Conservation (phyloP, 1,140 invertebrate genomes). For the Drosophila rhopaloa region DNA sequence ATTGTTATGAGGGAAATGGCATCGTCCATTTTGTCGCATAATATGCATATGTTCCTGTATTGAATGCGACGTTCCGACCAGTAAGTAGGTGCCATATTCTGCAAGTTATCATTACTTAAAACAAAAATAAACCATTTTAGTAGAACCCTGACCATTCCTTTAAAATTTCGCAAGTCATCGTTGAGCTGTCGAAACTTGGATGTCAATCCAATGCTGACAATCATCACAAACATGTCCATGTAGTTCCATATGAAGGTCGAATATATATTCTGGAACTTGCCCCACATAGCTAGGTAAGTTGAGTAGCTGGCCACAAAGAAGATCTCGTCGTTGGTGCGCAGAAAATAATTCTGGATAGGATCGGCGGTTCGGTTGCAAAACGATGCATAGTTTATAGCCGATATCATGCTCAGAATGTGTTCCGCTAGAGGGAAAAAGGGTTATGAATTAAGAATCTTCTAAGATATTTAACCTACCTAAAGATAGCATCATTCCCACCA, state of each 20-base stretch:
- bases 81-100: constrained; percentile 71
- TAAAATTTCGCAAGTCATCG: constrained; percentile 73
- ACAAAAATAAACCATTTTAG: no score
- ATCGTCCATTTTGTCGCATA: constrained; percentile 73
- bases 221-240: constrained; percentile 83
- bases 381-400: constrained; percentile 61
- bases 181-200: constrained; percentile 74
- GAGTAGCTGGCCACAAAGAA: constrained; percentile 67
- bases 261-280: constrained; percentile 72
- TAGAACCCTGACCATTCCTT: constrained; percentile 66
- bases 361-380: constrained; percentile 69
- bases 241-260: constrained; percentile 81
- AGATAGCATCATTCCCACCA: constrained; percentile 76
- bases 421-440: constrained; percentile 43
- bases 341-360: constrained; percentile 72
- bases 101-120: constrained; percentile 26
- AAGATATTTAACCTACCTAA: constrained; percentile 44
- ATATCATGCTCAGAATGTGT: constrained; percentile 74
- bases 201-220: constrained; percentile 75
- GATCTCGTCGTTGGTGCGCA: constrained; percentile 69
- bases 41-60: constrained; percentile 77
- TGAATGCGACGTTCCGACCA: constrained; percentile 77
- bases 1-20: constrained; percentile 82
- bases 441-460: neutral
- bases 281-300: constrained; percentile 52